A percentile compares a stretch with the other conserved stretches of the same genome.
Evolutionary conservation across 2,113 vertebrate genomes (phyloP).

Genomic region (Zootoca vivipara): DNA sequence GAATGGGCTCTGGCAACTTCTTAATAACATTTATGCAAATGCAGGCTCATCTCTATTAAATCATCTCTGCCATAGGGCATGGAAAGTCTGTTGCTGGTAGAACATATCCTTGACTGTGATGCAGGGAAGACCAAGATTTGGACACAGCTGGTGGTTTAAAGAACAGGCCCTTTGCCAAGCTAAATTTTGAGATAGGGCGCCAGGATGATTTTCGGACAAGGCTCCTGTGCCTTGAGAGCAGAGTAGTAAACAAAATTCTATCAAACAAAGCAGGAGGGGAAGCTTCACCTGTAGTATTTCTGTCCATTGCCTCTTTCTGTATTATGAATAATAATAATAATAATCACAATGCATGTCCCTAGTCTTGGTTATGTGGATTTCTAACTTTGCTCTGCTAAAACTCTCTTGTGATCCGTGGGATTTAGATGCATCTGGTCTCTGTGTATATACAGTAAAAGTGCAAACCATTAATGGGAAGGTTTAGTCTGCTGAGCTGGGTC

Average conservation of each 20-base stretch:
- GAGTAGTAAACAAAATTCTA: background rate
- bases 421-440: background rate
- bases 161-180: background rate
- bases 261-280: background rate
- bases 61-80: background rate
- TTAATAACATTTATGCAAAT: constrained; percentile 13
- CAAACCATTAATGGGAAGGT: background rate
- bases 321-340: too few species aligned
- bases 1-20: constrained; percentile 12
- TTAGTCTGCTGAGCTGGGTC: background rate
- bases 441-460: background rate
- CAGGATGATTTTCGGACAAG: background rate
- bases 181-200: background rate
- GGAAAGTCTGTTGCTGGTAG: background rate
- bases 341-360: background rate
- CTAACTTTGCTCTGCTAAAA: background rate
- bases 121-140: background rate
- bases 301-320: background rate
- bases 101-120: background rate
- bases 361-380: background rate
- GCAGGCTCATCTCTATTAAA: background rate
- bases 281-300: background rate
- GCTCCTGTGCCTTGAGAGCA: background rate
- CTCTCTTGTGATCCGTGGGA: background rate
- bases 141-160: background rate